These are phyloP conservation scores for Atta texana DNA, from an alignment of 1,140 invertebrate species.

Conservation along the genomic window DNA sequence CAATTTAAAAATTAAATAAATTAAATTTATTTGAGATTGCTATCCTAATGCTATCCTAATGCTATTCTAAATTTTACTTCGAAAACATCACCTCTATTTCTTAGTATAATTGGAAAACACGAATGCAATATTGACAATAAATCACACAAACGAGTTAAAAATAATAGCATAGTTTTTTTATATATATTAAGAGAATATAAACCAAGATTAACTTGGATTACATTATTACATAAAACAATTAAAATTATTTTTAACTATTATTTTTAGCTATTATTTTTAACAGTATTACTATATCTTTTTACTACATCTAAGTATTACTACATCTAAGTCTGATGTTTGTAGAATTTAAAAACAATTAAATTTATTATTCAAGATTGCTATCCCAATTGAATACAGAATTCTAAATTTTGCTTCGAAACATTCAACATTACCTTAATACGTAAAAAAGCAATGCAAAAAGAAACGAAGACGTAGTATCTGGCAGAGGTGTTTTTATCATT, in stretches of 20 bases:
- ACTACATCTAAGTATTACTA: neutral
- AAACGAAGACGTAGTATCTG: neutral
- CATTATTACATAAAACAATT: slow-evolving; percentile 10
- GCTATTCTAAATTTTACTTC: neutral
- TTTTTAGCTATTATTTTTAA: neutral
- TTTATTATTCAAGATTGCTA: neutral
- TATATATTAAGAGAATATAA: neutral
- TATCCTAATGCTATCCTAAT: too few relatives aligned
- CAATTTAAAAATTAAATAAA: neutral
- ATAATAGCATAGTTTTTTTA: too few relatives aligned
- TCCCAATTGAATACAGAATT: neutral
- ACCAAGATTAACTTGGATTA: neutral
- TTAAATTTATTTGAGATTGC: neutral
- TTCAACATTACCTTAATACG: too few relatives aligned
- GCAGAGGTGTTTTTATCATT: neutral
- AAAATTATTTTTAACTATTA: too few relatives aligned
- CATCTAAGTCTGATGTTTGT: neutral
- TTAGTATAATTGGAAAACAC: too few relatives aligned
- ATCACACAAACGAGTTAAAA: too few relatives aligned
- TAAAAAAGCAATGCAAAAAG: neutral
- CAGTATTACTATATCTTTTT: neutral
- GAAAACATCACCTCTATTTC: neutral
- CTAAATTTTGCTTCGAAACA: neutral
- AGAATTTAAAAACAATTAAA: neutral
- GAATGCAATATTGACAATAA: too few relatives aligned